Base-by-base conservation (phyloP, 2,113 vertebrate species). In the Columba janthina region DNA sequence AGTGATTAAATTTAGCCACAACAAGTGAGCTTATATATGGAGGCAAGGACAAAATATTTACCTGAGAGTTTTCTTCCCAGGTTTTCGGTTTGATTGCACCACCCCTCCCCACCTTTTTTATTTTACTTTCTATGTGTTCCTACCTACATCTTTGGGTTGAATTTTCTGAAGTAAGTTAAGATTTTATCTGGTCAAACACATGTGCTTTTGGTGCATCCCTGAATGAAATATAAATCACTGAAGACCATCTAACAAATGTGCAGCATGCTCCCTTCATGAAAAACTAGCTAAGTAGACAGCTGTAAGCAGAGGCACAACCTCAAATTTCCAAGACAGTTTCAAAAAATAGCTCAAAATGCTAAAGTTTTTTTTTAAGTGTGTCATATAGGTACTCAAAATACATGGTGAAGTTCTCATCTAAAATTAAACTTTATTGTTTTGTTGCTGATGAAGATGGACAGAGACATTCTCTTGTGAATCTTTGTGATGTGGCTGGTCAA, bases 71-170 rank as follows among this genome's bases (percentile, higher is more conserved):
- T 69, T 67, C 12, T 73, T 83, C 12, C 18, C 15, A 6, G 8
- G 3, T 62, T 9, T 75, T 40, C 2, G 2, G 13, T 60, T 75
- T 50, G 24, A 2, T 46, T 61, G 3, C 5, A 10, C 29, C 9
- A 3, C 2, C 1, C 16, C 3, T 26, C 5, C 5, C 5, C 13
- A 12, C 26, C 3, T 10, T 56, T 56, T 77, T 51, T 69, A 32
- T 65, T 54, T 51, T 69, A 32, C 58, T 54, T 44, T 64, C 38
- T 57, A 70, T 48, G 3, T 53, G 75, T 42, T 26, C 25, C 44
- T 53, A 32, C 5, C 19, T 48, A 38, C 14, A 31, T 20, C 28
- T 88, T 60, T 14, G 26, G 28, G 12, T 25, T 90, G 48, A 28
- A 67, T 89, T 84, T 84, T 60, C 31, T 32, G 10, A 77, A 87